phyloP scores from a whole-genome alignment of 2,888 invertebrate species.

The Cryptops parisi region DNA sequence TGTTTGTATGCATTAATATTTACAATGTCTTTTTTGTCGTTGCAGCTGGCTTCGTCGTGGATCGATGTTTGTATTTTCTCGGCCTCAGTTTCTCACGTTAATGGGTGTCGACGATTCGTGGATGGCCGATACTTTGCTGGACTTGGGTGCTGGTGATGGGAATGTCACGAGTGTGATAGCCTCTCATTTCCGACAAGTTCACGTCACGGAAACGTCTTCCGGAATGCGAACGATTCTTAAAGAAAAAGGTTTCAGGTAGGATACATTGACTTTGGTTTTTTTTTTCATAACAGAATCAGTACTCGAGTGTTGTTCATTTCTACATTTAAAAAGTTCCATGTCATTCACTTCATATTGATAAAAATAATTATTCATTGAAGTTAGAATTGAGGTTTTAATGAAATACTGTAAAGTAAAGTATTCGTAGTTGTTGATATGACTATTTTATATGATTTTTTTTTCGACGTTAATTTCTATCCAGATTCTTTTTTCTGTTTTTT shows the following conservation, averaged over 20 bases:
- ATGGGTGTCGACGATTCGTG: slow-evolving; percentile 34
- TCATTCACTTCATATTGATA: too few relatives aligned
- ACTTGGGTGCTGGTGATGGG: slow-evolving; percentile 93
- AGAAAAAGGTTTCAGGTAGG: slow-evolving; percentile 61
- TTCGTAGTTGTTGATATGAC: too few relatives aligned
- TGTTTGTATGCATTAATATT: not conserved
- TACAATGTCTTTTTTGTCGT: slow-evolving; percentile 20
- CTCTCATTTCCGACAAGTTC: slow-evolving; percentile 53
- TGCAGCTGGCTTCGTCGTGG: slow-evolving; percentile 70
- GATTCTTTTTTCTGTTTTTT: too few relatives aligned
- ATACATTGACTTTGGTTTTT: too few relatives aligned
- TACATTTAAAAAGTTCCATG: too few relatives aligned
- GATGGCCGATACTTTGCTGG: slow-evolving; percentile 40
- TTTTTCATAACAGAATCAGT: too few relatives aligned
- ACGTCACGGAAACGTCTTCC: slow-evolving; percentile 80
- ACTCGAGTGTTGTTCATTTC: too few relatives aligned
- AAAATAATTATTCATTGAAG: too few relatives aligned
- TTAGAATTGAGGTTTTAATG: too few relatives aligned
- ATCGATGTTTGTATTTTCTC: slow-evolving; percentile 92
- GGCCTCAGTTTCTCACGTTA: slow-evolving; percentile 56
- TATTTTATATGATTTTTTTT: too few relatives aligned
- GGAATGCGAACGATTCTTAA: slow-evolving; percentile 71
- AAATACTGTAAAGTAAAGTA: too few relatives aligned
- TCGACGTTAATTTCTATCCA: too few relatives aligned
- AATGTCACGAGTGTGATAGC: slow-evolving; percentile 71